Evolutionary conservation across 2,888 invertebrate species (phyloP), one percentile per base, ranked within the genome.

Genomic region (Coenonympha glycerion): DNA sequence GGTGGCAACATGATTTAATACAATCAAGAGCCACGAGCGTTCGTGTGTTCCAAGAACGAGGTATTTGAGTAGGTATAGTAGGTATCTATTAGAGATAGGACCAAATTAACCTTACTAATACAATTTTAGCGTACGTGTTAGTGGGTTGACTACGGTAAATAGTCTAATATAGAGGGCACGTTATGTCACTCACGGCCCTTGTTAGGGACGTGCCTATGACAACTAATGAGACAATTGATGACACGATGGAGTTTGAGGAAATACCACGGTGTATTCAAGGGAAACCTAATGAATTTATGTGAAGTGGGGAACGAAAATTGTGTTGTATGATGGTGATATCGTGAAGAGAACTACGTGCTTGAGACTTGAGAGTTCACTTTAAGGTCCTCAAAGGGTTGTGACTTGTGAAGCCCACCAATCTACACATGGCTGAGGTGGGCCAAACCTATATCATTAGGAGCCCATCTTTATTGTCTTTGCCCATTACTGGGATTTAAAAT

Each of bases 181-280:
- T 30, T 26, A 41, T 21, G 34, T 15, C 22, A 31, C 21, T 52
- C 46, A 44, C 33, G 47, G 19, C 24, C 41, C 51, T 55, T 47
- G 50, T 54, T 55, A 48, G 52, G 15, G 39, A 55, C 58, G 57
- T 53, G 53, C 47, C 31, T 18, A 21, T 39, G 36, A 19, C 41
- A 37, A 30, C 36, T 52, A 53, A 53, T 53, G 51, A 47, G 24
- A 49, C 47, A 33, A 47, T 42, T 49, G 33, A 26, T 41, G 41
- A 34, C 22, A 34, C 3, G 16, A 24, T 33, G 33, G 33, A 22
- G 15, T 34, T 16, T 22, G 6, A 26, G 21, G 22, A n/a, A 8
- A 33, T 24, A 13, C 16, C 30, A n/a, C 28, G 16, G 8, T 15
- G 6, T 39, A 18, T 28, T 28, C 11, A 13, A 26, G 39, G 9